Conservation (phyloP, 1,140 invertebrate species). For the Lasaia peninsularis region DNA sequence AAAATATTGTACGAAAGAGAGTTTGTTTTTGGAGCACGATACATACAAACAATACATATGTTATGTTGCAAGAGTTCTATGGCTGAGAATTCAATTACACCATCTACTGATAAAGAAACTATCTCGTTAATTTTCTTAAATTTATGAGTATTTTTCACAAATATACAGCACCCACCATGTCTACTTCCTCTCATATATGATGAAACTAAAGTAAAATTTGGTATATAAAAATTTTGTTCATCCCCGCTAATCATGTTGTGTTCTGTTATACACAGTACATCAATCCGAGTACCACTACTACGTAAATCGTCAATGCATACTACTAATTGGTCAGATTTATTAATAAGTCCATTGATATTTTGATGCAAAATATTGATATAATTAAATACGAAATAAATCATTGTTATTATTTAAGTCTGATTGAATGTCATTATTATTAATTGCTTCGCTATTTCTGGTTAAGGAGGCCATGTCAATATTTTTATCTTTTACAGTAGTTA, state of each 20-base stretch:
- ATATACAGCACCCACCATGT: slow-evolving; percentile 24
- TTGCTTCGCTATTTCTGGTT: neutral
- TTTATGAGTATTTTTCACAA: slow-evolving; percentile 10
- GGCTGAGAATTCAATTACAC: slow-evolving; percentile 10
- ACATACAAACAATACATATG: slow-evolving; percentile 23
- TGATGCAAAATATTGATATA: slow-evolving; percentile 23
- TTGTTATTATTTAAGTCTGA: neutral
- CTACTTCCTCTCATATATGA: slow-evolving; percentile 16
- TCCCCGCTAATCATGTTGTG: slow-evolving; percentile 18
- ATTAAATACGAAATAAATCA: slow-evolving; percentile 25
- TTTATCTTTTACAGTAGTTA: too few species aligned
- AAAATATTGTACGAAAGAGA: neutral
- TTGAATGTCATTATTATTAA: too few species aligned
- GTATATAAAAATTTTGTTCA: slow-evolving; percentile 11
- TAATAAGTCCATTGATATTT: slow-evolving; percentile 25
- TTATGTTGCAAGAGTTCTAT: slow-evolving; percentile 17
- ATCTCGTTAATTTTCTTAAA: slow-evolving; percentile 15
- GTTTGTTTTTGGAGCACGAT: slow-evolving; percentile 15
- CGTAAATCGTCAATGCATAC: slow-evolving; percentile 20
- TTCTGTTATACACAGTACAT: slow-evolving; percentile 27
- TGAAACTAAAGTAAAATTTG: slow-evolving; percentile 20
- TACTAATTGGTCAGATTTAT: slow-evolving; percentile 22
- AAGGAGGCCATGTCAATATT: too few species aligned
- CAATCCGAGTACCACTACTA: slow-evolving; percentile 3
- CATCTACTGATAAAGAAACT: neutral